Conservation (phyloP, 2,888 invertebrate genomes). For the Cryptus viduatorius region DNA sequence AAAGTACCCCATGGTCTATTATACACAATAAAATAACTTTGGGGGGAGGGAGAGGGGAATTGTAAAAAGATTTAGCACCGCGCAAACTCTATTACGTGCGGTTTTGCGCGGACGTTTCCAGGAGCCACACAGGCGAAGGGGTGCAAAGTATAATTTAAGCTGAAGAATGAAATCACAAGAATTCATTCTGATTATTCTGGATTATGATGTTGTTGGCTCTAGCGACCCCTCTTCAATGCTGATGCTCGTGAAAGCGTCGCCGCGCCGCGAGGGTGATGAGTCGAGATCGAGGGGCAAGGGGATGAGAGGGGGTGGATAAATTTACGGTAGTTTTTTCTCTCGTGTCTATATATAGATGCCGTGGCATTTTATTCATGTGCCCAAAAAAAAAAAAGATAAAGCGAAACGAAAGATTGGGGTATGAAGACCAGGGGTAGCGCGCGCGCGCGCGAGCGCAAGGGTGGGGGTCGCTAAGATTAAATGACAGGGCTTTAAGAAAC, state of each 20-base stretch:
- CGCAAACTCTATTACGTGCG: conserved; percentile 19
- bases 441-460: conserved; percentile 26
- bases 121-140: neutral
- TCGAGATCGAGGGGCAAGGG: neutral
- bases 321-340: neutral
- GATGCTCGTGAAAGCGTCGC: conserved; percentile 45
- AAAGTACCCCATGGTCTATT: neutral
- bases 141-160: conserved; percentile 28
- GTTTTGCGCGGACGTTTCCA: conserved; percentile 26
- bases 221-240: conserved; percentile 42
- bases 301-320: neutral
- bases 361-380: conserved; percentile 24
- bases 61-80: conserved; percentile 34
- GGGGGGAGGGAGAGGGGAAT: neutral
- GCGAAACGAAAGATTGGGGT: conserved; percentile 31
- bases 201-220: conserved; percentile 65
- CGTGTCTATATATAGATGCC: neutral
- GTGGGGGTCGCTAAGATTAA: conserved; percentile 46
- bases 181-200: conserved; percentile 64
- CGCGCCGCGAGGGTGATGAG: neutral
- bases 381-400: conserved; percentile 23
- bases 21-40: neutral
- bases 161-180: conserved; percentile 59
- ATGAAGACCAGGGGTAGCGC: conserved; percentile 10
- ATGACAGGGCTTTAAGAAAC: conserved; percentile 57